Percentiles rank a stretch among this genome's conserved stretches.
Conservation (phyloP, 2,888 invertebrate genomes). For the Panopea generosa region DNA sequence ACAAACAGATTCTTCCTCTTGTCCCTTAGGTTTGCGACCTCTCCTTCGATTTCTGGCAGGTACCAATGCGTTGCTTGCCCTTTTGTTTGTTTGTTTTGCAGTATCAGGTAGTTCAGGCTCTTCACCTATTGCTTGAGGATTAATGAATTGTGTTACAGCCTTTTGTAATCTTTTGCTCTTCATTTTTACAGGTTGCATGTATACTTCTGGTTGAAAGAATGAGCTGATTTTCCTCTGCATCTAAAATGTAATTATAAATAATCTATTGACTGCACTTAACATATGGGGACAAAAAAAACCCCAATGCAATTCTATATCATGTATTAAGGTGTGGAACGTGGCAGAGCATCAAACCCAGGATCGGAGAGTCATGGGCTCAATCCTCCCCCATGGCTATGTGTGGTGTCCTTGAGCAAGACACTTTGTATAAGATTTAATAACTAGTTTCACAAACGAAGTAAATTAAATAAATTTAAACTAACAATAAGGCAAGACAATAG, state of each 20-base stretch:
- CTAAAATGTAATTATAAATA: conserved; percentile 29
- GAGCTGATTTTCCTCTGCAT: conserved; percentile 53
- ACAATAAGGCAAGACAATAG: no score
- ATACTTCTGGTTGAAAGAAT: conserved; percentile 58
- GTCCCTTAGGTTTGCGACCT: neutral
- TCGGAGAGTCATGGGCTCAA: no score
- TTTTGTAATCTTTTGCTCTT: conserved; percentile 57
- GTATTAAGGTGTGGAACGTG: no score
- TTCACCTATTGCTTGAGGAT: conserved; percentile 21
- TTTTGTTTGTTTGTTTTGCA: conserved; percentile 6
- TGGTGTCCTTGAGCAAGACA: no score
- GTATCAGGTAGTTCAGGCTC: neutral
- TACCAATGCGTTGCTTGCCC: conserved; percentile 1
- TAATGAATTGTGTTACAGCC: conserved; percentile 47
- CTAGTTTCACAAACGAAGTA: no score
- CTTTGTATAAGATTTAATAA: no score
- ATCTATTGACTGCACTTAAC: no score
- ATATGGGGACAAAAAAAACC: neutral
- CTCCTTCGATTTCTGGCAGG: neutral
- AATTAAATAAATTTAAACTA: no score
- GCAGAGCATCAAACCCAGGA: no score
- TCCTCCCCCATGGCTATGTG: no score
- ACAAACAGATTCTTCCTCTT: neutral
- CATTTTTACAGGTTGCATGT: conserved; percentile 50
- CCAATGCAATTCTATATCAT: no score